Evolutionary conservation across 2,888 invertebrate species (phyloP).

Genomic region (Coelopa pilipes): DNA sequence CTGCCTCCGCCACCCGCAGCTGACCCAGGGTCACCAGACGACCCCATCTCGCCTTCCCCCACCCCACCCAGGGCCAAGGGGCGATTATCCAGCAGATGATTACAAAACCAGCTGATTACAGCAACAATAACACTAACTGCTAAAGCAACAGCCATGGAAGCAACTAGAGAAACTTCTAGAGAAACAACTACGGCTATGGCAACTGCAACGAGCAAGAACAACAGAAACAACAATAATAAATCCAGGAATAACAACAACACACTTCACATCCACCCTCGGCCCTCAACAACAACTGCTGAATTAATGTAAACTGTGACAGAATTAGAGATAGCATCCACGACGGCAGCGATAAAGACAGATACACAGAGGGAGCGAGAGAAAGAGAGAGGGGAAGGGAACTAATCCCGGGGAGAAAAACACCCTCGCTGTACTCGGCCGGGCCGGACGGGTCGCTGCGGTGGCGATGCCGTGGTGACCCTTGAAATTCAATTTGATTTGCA

Average conservation of each 20-base stretch:
- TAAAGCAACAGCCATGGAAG: too few species aligned
- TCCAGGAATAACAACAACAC: background rate
- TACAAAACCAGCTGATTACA: too few species aligned
- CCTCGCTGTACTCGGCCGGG: background rate
- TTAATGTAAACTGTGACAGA: conserved; percentile 13
- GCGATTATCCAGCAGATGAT: too few species aligned
- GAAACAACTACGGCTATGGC: background rate
- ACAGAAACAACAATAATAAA: conserved; percentile 6
- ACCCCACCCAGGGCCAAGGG: too few species aligned
- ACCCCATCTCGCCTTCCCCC: too few species aligned
- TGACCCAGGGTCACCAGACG: too few species aligned
- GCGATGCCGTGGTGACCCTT: conserved; percentile 25
- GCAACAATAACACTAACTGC: too few species aligned
- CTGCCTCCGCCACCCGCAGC: too few species aligned
- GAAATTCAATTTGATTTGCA: conserved; percentile 34
- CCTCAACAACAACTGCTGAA: background rate
- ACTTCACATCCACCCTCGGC: too few species aligned
- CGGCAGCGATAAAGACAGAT: too few species aligned
- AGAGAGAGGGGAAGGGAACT: background rate
- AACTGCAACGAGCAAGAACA: background rate
- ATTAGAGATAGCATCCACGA: background rate
- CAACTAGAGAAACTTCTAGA: too few species aligned
- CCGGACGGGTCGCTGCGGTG: background rate
- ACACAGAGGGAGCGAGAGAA: too few species aligned
- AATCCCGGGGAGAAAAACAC: conserved; percentile 20